These are phyloP conservation scores for Xestia ashworthii DNA, from an alignment of 2,888 invertebrate species.

Conservation along the genomic window DNA sequence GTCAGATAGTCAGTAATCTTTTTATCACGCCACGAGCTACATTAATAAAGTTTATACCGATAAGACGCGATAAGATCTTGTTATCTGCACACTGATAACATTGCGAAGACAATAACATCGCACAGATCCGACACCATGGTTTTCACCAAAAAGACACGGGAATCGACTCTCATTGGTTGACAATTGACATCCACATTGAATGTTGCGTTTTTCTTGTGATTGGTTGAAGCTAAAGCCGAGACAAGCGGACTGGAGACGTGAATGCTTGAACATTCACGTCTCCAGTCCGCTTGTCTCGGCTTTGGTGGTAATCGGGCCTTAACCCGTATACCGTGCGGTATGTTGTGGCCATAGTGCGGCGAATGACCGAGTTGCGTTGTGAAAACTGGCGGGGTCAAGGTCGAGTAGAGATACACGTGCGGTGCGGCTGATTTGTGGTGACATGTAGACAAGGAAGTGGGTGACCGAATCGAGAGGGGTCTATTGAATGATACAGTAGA, in stretches of 20 bases:
- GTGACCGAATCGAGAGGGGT: not conserved
- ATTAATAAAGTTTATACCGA: not conserved
- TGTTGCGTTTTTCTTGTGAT: not conserved
- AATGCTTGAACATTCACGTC: too few species aligned
- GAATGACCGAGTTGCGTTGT: conserved; percentile 55
- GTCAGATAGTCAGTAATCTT: conserved; percentile 11
- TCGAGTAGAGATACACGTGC: conserved; percentile 38
- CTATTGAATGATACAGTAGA: not conserved
- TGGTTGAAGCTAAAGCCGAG: not conserved
- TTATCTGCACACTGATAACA: conserved; percentile 2
- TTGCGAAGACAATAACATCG: conserved; percentile 12
- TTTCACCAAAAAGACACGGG: not conserved
- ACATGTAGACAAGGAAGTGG: not conserved
- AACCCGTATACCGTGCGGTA: conserved; percentile 5
- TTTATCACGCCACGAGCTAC: conserved; percentile 9
- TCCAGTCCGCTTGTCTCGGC: not conserved
- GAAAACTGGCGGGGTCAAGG: conserved; percentile 60
- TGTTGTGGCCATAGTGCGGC: conserved; percentile 37
- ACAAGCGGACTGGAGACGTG: not conserved
- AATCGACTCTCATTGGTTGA: not conserved
- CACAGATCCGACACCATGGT: not conserved
- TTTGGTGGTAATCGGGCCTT: not conserved
- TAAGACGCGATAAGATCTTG: conserved; percentile 12
- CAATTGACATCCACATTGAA: not conserved
- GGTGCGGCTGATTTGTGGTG: conserved; percentile 10